A percentile compares a stretch with the other conserved stretches of the same genome.
phyloP scores from a whole-genome alignment of 2,888 invertebrate species.

The Polymixis flavicincta region DNA sequence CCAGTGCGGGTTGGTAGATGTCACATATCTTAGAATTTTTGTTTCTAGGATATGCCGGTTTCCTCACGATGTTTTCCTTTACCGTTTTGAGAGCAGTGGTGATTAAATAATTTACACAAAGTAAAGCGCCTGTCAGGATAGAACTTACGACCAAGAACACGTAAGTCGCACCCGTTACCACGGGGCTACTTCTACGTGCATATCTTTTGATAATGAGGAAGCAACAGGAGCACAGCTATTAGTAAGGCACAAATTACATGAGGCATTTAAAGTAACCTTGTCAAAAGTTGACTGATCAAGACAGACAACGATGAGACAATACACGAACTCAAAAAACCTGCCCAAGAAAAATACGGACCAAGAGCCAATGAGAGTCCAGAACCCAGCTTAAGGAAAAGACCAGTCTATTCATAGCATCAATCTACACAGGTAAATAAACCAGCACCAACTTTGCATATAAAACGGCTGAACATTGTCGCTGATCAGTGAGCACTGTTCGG shows the following conservation, averaged over 20 bases:
- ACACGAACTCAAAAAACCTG: conserved; percentile 1
- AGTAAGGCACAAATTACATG: background rate
- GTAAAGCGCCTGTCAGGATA: too few relatives aligned
- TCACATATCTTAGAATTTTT: too few relatives aligned
- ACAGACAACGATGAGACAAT: background rate
- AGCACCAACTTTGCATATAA: conserved; percentile 46
- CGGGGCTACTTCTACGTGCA: too few relatives aligned
- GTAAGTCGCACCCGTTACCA: too few relatives aligned
- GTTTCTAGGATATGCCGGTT: too few relatives aligned
- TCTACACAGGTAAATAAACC: conserved; percentile 2
- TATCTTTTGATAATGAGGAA: background rate
- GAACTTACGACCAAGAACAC: too few relatives aligned
- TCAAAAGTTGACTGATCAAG: background rate
- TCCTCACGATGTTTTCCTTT: too few relatives aligned
- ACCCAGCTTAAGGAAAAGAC: conserved; percentile 22
- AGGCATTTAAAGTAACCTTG: background rate
- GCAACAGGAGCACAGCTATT: background rate
- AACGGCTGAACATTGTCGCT: conserved; percentile 43
- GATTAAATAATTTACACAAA: too few relatives aligned
- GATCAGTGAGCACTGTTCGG: conserved; percentile 51
- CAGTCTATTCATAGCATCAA: conserved; percentile 13
- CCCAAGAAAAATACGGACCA: background rate
- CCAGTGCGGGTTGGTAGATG: too few relatives aligned
- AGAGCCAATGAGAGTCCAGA: background rate
- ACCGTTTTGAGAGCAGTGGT: too few relatives aligned